phyloP scores from a whole-genome alignment of 2,113 vertebrate species.

The Labeo rohita region DNA sequence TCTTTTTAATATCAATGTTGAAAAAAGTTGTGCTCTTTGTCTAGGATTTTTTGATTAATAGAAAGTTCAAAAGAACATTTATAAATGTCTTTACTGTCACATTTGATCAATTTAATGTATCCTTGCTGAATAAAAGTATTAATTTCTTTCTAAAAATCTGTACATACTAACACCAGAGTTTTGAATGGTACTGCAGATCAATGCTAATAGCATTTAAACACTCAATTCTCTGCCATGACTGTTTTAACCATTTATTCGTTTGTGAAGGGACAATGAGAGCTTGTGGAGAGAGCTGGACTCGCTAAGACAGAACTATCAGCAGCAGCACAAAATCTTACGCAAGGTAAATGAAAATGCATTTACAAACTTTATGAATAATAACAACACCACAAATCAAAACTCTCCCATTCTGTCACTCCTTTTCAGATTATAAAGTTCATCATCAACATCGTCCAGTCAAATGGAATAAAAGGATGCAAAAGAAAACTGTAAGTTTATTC shows the following conservation, averaged over 20 bases:
- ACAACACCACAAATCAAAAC: neutral
- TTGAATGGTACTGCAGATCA: too few relatives aligned
- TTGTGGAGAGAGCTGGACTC: constrained; percentile 54
- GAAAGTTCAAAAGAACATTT: neutral
- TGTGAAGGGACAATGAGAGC: constrained; percentile 53
- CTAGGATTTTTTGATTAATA: neutral
- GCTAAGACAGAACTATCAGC: constrained; percentile 54
- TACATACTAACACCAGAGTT: too few relatives aligned
- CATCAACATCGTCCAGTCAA: constrained; percentile 56
- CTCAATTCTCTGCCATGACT: neutral
- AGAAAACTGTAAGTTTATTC: constrained; percentile 54
- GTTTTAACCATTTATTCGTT: neutral
- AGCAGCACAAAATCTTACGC: constrained; percentile 58
- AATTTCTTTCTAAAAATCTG: too few relatives aligned
- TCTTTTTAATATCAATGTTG: neutral
- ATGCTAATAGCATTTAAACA: too few relatives aligned
- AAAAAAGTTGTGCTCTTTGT: neutral
- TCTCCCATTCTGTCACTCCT: neutral
- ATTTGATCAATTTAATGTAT: neutral
- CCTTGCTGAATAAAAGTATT: neutral
- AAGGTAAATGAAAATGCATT: constrained; percentile 42
- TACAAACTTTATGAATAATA: neutral
- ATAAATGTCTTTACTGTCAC: neutral
- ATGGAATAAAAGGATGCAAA: constrained; percentile 51
- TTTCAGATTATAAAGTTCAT: constrained; percentile 60